A percentile compares a stretch with the other conserved stretches of the same genome.
These are phyloP conservation scores for Platycheirus rosarum DNA, from an alignment of 2,888 invertebrate genomes.

Conservation along the genomic window DNA sequence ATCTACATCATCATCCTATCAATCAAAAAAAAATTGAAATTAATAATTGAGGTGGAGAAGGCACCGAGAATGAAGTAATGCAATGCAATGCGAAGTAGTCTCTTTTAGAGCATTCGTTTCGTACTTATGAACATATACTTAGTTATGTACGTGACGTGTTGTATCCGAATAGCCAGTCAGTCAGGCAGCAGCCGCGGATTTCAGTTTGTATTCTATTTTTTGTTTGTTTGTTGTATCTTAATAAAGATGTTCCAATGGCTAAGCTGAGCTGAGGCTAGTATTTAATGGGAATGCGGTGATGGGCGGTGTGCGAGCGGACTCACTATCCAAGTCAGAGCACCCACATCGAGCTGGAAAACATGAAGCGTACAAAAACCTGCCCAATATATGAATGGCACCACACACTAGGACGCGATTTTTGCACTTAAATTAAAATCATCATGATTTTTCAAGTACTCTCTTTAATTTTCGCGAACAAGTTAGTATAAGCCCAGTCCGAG, in stretches of 20 bases:
- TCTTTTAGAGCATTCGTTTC: constrained; percentile 66
- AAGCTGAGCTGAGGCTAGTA: constrained; percentile 33
- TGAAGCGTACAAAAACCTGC: constrained; percentile 48
- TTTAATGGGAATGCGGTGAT: constrained; percentile 63
- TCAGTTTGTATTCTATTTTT: too few species aligned
- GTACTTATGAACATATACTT: too few species aligned
- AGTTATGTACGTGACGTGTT: too few species aligned
- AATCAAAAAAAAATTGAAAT: constrained; percentile 73
- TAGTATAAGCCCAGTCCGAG: constrained; percentile 21
- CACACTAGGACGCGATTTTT: constrained; percentile 45
- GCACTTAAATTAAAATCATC: constrained; percentile 53
- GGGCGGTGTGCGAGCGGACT: constrained; percentile 39
- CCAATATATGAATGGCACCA: constrained; percentile 50
- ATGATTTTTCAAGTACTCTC: constrained; percentile 46
- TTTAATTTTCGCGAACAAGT: constrained; percentile 44
- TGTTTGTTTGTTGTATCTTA: constrained; percentile 52
- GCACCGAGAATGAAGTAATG: constrained; percentile 44
- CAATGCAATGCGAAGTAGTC: constrained; percentile 68
- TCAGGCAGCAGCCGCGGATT: constrained; percentile 43
- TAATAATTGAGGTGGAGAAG: constrained; percentile 68
- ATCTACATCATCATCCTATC: constrained; percentile 70
- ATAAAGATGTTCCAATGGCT: constrained; percentile 63
- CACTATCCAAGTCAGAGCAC: constrained; percentile 38
- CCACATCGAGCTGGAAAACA: constrained; percentile 28
- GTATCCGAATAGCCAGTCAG: constrained; percentile 53